Evolutionary conservation across 2,113 vertebrate genomes (phyloP), one percentile per base, ranked within the genome.

Genomic region (Chascanopsetta lugubris): DNA sequence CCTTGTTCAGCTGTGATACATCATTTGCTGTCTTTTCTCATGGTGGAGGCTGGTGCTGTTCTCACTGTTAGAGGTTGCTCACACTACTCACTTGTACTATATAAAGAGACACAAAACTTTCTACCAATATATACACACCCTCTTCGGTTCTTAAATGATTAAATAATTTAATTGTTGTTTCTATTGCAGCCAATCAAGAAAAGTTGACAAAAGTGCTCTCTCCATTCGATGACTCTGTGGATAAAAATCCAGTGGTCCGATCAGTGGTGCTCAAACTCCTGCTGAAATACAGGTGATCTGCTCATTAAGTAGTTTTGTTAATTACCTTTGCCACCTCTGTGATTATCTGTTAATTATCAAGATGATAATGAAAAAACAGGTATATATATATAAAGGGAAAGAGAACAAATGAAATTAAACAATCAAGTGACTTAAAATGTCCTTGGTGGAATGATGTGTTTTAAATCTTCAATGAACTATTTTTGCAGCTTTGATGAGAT

Each of bases 181-280:
- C 17, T 25, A 54, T 58, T 46, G 3, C 75, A 95, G 94, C 2
- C 2, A 62, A 26, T 9, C 34, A 12, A 0, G 38, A 73, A 2
- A 73, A 87, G 24, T 83, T 91, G 72, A 98, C 97, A 1, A 97
- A 96, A 42, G 60, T 89, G 5, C 93, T 99, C 38, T 97, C 97
- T 18, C 96, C 96, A 0, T 99, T 99, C 51, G 87, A 95, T 0
- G 97, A 99, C 0, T 92, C 95, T 7, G 89, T 95, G 79, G 97
- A 99, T 84, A 93, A 93, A 86, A 97, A 92, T 57, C 97, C 97
- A 0, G 84, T 98, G 40, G 91, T 96, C 70, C 96, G 97, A 56
- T 99, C 97, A 0, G 92, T 96, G 4, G 87, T 99, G 53, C 91
- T 99, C 48, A 98, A 99, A 80, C 92, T 98, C 25, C 93, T 99